Base-by-base conservation (phyloP, 1,140 invertebrate species). In the Mamestra configurata region DNA sequence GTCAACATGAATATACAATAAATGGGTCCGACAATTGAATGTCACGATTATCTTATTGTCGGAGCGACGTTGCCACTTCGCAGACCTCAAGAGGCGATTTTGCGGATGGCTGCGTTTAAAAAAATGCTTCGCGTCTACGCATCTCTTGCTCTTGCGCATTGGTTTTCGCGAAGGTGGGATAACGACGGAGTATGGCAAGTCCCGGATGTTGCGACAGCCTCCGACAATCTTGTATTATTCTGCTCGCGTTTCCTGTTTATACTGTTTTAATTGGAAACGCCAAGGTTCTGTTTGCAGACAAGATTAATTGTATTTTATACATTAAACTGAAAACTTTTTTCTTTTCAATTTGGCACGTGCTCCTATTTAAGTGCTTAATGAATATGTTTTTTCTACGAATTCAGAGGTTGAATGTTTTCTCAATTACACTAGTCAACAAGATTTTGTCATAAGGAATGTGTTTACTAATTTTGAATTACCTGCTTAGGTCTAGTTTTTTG, bases 201-300 rank as follows among this genome's bases (percentile, higher is more conserved):
- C 84, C 84, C 83, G 86, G 86, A 87, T 87, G 71, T 87, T 82
- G 83, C 77, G 81, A 77, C 73, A 72, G 75, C 49, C 55, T 22
- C 35, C 11, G 15, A 13, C n/a, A 55, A 37, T 51, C 71, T 57
- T 73, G 27, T 72, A 46, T 61, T 61, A 49, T 75, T 61, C 37
- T 76, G 24, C 18, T 55, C 64, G 8, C 35, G 55, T 81, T 84
- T 82, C 81, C 79, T 81, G 72, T 53, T 72, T 64, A 51, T 40
- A 66, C 35, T 70, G 27, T 68, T 78, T 82, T 55, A 75, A 55
- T 78, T 61, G 40, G 53, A 40, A 75, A 70, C 61, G 31, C 43
- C 79, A 77, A 83, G 79, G 73, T 77, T 72, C 37, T 66, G 40
- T 59, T 61, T 31, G 13, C 73, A 66, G 24, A 31, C 13, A 49